Percentiles rank a stretch among this genome's conserved stretches.
These are phyloP conservation scores for Anneissia japonica DNA, from an alignment of 35 echinoderm and acorn worm species.

Conservation along the genomic window DNA sequence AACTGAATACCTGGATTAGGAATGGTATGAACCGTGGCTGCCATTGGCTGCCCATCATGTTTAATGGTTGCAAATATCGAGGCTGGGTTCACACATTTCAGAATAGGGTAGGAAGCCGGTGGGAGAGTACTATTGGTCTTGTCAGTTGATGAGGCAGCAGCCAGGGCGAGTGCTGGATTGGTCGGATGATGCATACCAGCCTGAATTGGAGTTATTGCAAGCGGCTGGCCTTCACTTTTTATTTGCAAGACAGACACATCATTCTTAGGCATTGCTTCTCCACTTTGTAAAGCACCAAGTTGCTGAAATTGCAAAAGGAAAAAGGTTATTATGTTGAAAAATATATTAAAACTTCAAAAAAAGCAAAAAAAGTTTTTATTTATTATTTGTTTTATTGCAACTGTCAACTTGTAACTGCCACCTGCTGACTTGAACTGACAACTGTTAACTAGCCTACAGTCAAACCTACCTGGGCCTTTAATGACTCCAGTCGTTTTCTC, in stretches of 20 bases:
- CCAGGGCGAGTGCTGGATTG: neutral
- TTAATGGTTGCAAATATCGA: conserved; percentile 30
- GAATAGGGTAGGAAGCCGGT: neutral
- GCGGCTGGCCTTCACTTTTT: neutral
- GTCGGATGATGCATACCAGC: neutral
- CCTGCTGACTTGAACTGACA: too few relatives aligned
- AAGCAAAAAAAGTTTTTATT: too few relatives aligned
- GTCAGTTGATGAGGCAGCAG: neutral
- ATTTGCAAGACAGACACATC: neutral
- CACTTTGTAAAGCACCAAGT: neutral
- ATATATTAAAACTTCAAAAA: too few relatives aligned
- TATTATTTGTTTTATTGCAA: too few relatives aligned
- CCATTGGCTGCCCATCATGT: neutral
- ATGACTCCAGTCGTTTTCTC: neutral
- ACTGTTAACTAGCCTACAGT: too few relatives aligned
- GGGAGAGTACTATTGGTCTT: neutral
- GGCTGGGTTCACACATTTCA: neutral
- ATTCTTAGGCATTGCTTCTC: neutral
- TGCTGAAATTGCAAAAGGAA: neutral
- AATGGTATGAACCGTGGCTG: neutral
- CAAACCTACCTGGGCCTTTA: neutral
- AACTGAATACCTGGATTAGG: neutral
- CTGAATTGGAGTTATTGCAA: neutral
- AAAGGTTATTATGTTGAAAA: too few relatives aligned
- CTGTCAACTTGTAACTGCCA: too few relatives aligned